phyloP scores from a whole-genome alignment of 2,888 invertebrate species.

The Andrena fulva region DNA sequence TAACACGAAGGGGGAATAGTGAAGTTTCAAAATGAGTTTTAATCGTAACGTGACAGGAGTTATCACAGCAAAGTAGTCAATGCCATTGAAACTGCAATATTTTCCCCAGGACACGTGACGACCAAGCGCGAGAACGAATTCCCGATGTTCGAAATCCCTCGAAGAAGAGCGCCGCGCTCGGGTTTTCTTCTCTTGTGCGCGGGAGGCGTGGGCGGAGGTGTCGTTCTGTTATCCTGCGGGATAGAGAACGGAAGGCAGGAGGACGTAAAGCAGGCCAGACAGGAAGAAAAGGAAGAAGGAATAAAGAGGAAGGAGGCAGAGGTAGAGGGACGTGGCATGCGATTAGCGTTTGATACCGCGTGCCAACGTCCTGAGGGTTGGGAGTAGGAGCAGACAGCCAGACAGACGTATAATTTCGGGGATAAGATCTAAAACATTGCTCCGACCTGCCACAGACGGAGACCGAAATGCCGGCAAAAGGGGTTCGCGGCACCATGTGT shows the following conservation, averaged over 20 bases:
- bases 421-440: conserved; percentile 83
- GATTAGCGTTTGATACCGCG: conserved; percentile 77
- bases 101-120: background rate
- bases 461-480: conserved; percentile 77
- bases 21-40: too few relatives aligned
- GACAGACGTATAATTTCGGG: conserved; percentile 84
- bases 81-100: background rate
- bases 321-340: conserved; percentile 67
- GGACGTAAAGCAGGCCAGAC: conserved; percentile 68
- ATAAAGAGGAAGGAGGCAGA: conserved; percentile 52
- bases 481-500: conserved; percentile 78
- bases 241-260: conserved; percentile 64
- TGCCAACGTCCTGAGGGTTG: conserved; percentile 76
- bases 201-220: conserved; percentile 41
- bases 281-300: conserved; percentile 56
- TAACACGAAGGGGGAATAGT: too few relatives aligned
- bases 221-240: conserved; percentile 65
- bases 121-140: conserved; percentile 19
- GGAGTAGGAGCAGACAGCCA: conserved; percentile 79
- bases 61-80: background rate
- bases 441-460: conserved; percentile 81
- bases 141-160: conserved; percentile 36
- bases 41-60: too few relatives aligned
- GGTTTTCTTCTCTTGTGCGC: conserved; percentile 28
- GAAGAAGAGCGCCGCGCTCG: conserved; percentile 26